These are phyloP conservation scores for Pogonognathellus flavescens DNA, from an alignment of 1,140 invertebrate species.

Conservation along the genomic window DNA sequence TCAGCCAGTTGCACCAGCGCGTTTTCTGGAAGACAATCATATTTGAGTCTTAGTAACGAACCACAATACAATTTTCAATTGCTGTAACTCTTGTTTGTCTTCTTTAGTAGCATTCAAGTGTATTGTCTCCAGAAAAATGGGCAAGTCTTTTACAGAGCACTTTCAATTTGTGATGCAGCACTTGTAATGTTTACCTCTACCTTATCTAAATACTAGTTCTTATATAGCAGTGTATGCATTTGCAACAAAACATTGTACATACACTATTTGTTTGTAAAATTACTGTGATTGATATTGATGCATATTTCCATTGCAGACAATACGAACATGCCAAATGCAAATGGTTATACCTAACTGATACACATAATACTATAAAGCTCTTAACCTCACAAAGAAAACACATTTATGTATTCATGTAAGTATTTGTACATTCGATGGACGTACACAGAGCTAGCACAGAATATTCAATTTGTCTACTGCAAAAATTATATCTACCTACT, in stretches of 20 bases:
- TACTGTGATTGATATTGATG: no score
- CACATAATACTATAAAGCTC: no score
- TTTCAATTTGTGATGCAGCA: constrained; percentile 53
- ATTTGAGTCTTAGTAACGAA: not conserved
- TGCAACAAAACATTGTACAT: not conserved
- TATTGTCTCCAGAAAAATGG: constrained; percentile 49
- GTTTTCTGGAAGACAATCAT: constrained; percentile 40
- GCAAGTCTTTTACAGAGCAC: constrained; percentile 41
- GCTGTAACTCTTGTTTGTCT: not conserved
- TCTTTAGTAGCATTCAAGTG: not conserved
- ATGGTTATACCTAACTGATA: no score
- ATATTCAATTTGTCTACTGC: no score
- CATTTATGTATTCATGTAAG: no score
- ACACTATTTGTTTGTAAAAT: no score
- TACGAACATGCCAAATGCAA: no score
- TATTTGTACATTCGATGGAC: no score
- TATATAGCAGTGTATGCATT: not conserved
- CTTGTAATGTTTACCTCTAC: constrained; percentile 26
- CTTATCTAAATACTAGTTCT: not conserved
- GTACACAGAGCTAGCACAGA: no score
- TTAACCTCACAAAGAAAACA: no score
- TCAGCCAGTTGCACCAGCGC: constrained; percentile 16
- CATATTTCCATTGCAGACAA: no score
- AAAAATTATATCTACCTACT: no score
- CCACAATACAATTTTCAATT: not conserved